Conservation (phyloP, 2,888 invertebrate genomes). For the Crioceris asparagi region DNA sequence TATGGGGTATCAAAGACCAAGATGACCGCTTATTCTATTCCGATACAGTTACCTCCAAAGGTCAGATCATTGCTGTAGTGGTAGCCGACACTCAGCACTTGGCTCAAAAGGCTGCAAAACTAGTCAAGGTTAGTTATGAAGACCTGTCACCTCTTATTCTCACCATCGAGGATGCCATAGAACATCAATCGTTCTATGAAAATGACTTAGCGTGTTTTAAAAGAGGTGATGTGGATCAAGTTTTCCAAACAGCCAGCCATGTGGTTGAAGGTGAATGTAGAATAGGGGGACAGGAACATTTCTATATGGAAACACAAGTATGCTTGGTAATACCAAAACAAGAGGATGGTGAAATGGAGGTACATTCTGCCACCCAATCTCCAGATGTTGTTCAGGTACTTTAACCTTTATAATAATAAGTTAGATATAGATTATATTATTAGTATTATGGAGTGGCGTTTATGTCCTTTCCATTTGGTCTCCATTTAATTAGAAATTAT, state of each 20-base stretch:
- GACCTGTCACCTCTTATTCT: slow-evolving; percentile 68
- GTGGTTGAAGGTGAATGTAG: slow-evolving; percentile 64
- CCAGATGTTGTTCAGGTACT: too few species aligned
- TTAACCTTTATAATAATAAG: too few species aligned
- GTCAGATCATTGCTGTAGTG: slow-evolving; percentile 56
- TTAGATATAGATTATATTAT: too few species aligned
- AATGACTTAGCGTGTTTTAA: slow-evolving; percentile 42
- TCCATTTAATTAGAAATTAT: too few species aligned
- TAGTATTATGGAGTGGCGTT: too few species aligned
- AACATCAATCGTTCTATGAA: slow-evolving; percentile 57
- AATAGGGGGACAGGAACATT: slow-evolving; percentile 90
- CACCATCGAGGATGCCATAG: slow-evolving; percentile 81
- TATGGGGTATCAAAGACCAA: slow-evolving; percentile 58
- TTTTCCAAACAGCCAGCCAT: slow-evolving; percentile 56
- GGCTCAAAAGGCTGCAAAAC: slow-evolving; percentile 72
- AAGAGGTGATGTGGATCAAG: slow-evolving; percentile 57
- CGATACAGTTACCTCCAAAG: slow-evolving; percentile 62
- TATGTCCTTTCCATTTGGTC: too few species aligned
- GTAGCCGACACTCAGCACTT: slow-evolving; percentile 64
- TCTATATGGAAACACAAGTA: slow-evolving; percentile 83
- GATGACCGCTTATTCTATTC: slow-evolving; percentile 77
- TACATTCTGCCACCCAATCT: slow-evolving; percentile 76
- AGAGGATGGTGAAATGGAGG: slow-evolving; percentile 74
- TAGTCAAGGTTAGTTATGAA: slow-evolving; percentile 69
- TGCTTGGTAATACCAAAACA: slow-evolving; percentile 58